Evolutionary conservation across 2,888 invertebrate species (phyloP).

Genomic region (Leptogaster cylindrica): DNA sequence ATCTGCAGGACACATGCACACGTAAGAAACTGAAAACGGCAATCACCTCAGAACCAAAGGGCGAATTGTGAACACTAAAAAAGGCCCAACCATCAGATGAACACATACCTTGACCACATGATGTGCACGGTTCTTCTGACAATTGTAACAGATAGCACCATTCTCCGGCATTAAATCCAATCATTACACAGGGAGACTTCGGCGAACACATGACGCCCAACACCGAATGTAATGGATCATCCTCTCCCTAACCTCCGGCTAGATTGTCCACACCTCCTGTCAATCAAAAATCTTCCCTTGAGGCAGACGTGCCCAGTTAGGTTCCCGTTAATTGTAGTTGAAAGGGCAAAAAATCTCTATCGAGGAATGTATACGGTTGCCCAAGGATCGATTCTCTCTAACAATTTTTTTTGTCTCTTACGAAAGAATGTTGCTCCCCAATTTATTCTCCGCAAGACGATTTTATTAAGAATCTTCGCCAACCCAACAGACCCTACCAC

Average conservation of each 20-base stretch:
- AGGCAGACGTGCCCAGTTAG: slow-evolving; percentile 10
- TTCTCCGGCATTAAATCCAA: slow-evolving; percentile 19
- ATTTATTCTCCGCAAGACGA: slow-evolving; percentile 1
- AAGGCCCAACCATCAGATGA: no score
- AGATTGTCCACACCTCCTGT: slow-evolving; percentile 49
- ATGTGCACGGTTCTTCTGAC: no score
- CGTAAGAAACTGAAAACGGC: no score
- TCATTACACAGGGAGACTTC: slow-evolving; percentile 36
- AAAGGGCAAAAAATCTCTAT: background rate
- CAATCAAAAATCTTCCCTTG: slow-evolving; percentile 46
- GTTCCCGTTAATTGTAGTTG: no score
- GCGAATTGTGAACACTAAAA: no score
- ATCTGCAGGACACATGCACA: no score
- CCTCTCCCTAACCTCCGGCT: slow-evolving; percentile 41
- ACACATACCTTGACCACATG: no score
- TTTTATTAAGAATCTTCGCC: slow-evolving; percentile 30
- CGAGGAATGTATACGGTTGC: background rate
- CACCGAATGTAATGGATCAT: slow-evolving; percentile 41
- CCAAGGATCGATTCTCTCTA: slow-evolving; percentile 6
- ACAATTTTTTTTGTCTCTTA: slow-evolving; percentile 22
- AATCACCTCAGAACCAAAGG: no score
- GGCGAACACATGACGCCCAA: slow-evolving; percentile 43
- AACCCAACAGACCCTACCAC: no score
- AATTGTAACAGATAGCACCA: background rate
- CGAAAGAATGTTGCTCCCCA: slow-evolving; percentile 28